Base-by-base conservation (phyloP, 2,888 invertebrate genomes). In the Eristalis pertinax region DNA sequence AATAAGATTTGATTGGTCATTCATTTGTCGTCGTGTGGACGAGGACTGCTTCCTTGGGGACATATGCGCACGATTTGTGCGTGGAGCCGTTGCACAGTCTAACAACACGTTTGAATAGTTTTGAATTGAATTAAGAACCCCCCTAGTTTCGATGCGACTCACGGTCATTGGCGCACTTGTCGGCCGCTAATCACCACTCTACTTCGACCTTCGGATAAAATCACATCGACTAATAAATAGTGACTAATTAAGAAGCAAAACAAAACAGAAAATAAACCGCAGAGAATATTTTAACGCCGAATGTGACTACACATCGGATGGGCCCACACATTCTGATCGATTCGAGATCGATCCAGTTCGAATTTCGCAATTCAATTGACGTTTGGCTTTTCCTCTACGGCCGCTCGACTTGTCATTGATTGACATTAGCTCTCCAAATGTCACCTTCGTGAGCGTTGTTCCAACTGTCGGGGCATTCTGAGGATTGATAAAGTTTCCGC, bases 141-240 rank as follows among this genome's bases (percentile, higher is more conserved):
- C n/a, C 63, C 50, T 26, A 43, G 58, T 56, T 74, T 65, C 19
- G 68, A 82, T 81, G 60, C 56, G 77, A 78, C 77, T 79, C 75
- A 86, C 78, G 84, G 76, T 87, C 87, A 87, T 84, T 87, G 79
- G 79, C 69, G 76, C 76, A 87, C 80, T 84, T 80, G 84, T 76
- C 72, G 82, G 56, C 68, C 84, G 75, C 75, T 84, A 80, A 84
- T 80, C 76, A 76, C 68, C 84, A 84, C 73, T 80, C 63, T 65
- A 80, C 41, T 84, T 68, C 64, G 67, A 63, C 87, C 87, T 87
- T 87, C 87, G 65, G 83, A 67, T 78, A 58, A 86, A 86, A 72
- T 79, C 67, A 69, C 60, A 68, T 43, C 67, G 60, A n/a, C 84
- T 84, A 79, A 78, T 86, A 86, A 86, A 74, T 70, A 86, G 79